A percentile compares a stretch with the other conserved stretches of the same genome.
These are phyloP conservation scores for Pitangus sulphuratus DNA, from an alignment of 2,797 vertebrate genomes.

Conservation along the genomic window DNA sequence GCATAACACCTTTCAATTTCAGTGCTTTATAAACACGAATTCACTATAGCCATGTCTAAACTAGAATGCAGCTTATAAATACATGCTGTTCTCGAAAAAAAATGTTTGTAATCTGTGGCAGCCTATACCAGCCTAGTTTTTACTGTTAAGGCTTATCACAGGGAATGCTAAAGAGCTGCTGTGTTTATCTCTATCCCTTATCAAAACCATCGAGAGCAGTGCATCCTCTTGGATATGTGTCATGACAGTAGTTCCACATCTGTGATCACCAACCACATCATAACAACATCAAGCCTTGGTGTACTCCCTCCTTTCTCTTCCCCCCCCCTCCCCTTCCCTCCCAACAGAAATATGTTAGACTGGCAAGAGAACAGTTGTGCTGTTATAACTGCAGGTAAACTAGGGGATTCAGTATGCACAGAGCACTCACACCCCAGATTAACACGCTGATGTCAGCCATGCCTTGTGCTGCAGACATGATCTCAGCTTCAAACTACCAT, in stretches of 20 bases:
- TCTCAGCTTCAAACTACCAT: slow-evolving; percentile 44
- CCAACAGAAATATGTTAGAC: not conserved
- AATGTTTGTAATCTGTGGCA: not conserved
- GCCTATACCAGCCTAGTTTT: not conserved
- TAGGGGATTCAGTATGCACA: not conserved
- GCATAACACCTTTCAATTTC: slow-evolving; percentile 28
- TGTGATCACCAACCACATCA: not conserved
- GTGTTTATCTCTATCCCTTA: not conserved
- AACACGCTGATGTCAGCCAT: slow-evolving; percentile 19
- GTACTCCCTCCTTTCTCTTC: not conserved
- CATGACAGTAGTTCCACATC: not conserved
- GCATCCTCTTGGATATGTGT: not conserved
- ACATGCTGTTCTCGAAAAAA: not conserved
- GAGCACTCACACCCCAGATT: slow-evolving; percentile 29
- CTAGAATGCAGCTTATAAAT: not conserved
- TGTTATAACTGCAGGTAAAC: slow-evolving; percentile 20
- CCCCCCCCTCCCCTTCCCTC: not conserved
- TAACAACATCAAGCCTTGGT: not conserved
- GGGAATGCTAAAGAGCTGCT: not conserved
- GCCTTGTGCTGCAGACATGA: slow-evolving; percentile 44
- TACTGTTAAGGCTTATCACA: not conserved
- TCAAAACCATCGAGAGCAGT: not conserved
- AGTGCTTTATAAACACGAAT: slow-evolving; percentile 27
- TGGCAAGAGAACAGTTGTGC: slow-evolving; percentile 22
- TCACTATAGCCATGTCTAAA: not conserved